Conservation (phyloP, 2,113 vertebrate genomes). For the Crocuta crocuta region DNA sequence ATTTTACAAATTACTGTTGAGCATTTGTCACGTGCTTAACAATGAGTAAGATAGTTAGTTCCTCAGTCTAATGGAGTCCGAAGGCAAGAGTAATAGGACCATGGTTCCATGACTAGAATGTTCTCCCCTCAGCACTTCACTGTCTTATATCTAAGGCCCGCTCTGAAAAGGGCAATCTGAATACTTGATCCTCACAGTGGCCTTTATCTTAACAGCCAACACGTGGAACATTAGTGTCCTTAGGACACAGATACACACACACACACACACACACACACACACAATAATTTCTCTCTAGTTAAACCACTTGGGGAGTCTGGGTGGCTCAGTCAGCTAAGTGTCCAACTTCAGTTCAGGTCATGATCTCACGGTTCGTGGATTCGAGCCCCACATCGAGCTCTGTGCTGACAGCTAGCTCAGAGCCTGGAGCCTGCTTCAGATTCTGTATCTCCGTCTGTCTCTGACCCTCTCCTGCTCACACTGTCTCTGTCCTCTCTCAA, state of each 20-base stretch:
- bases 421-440: too few species aligned
- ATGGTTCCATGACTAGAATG: neutral
- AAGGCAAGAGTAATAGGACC: neutral
- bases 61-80: neutral
- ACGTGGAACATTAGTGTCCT: neutral
- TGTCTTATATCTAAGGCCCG: neutral
- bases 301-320: neutral
- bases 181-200: neutral
- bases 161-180: neutral
- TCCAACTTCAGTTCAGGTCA: too few species aligned
- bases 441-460: too few species aligned
- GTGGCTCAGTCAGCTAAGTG: too few species aligned
- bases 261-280: neutral
- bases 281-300: neutral
- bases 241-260: neutral
- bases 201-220: neutral
- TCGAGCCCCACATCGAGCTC: too few species aligned
- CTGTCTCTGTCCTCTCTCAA: too few species aligned
- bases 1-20: conserved; percentile 25
- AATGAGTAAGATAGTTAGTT: neutral
- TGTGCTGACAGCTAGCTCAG: too few species aligned
- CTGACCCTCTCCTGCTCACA: too few species aligned
- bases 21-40: neutral
- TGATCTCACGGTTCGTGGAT: too few species aligned
- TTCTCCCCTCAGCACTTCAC: neutral